Base-by-base conservation (phyloP, 2,797 vertebrate genomes). In the Pempheris klunzingeri region DNA sequence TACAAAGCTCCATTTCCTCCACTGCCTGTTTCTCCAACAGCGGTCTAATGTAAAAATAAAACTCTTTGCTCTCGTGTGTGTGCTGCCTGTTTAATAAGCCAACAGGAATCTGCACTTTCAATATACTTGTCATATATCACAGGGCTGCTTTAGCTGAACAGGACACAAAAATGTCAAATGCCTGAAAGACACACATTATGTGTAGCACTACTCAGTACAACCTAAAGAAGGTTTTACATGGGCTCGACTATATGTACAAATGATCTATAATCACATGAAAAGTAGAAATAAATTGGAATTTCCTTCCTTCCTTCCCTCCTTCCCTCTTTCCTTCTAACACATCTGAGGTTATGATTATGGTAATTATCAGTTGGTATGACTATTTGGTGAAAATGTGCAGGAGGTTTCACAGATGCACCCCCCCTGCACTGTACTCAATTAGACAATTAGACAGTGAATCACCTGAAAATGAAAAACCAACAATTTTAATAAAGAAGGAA, bases 41-140 rank as follows among this genome's bases (percentile, higher is more conserved):
- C 30, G 30, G 11, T 34, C 14, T 61, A 20, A 38, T 65, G 18
- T 26, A 30, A 18, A 50, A 44, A 41, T 2, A 24, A 55, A 26
- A 24, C 5, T 17, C 20, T 55, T 47, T 59, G 49, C 5, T 39
- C 34, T 41, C 5, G 4, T 36, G 22, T 30, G 15, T 18, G 5
- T 63, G 36, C 50, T 55, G 10, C 22, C 41, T 55, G 13, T 66
- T 60, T 22, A 54, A 46, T 26, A 28, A 41, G 18, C 22, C 6
- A 22, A 46, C 17, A 38, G 46, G 71, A 73, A 30, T 46, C 67
- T 69, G 55, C 52, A 57, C 11, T n/a, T 73, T 72, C n/a, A 7
- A 43, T 44, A 18, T 26, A 50, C 54, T 41, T 30, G 26, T 53
- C 28, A 39, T 41, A 43, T 67, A 36, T 41, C 15, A 52, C 1